Base-by-base conservation (phyloP, 2,797 vertebrate species). In the Crenichthys baileyi region DNA sequence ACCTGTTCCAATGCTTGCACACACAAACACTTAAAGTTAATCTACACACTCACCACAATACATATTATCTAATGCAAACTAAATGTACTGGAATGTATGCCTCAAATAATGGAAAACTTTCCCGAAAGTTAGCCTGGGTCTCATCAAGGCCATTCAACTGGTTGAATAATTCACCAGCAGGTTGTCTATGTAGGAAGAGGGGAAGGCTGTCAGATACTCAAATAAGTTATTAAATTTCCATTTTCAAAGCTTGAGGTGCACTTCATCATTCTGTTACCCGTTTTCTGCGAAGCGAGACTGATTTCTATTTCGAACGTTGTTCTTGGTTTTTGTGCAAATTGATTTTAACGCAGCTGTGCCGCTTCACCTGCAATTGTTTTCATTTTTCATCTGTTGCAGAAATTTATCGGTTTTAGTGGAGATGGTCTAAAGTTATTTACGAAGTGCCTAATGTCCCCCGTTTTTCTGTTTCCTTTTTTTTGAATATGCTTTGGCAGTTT, bases 201-300 rank as follows among this genome's bases (percentile, higher is more conserved):
- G 85, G 75, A 88, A 77, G 79, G 58, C 83, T 86, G 78, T 90
- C 81, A 88, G 75, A 89, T 75, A 76, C 82, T 86, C 76, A 88
- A 87, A 86, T 84, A 79, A 85, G 82, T 89, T 88, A 90, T 92
- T 93, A 78, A 89, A 88, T 90, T 91, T 88, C 67, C 70, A 82
- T 86, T 87, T 85, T 80, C 70, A 86, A 81, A 84, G 75, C 77
- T 82, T 65, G 76, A 86, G 83, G 78, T 83, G 79, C 63, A 87
- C 88, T 87, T 88, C 79, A 87, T 93, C 90, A 90, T 90, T 77
- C 76, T 73, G 80, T 85, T 89, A 79, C 39, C 89, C 77, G 72
- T 86, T 83, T 82, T 80, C 81, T 75, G 12, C 68, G 73, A 84
- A 79, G 86, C 78, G 15, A 78, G 83, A 83, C 85, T 88, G 86